Evolutionary conservation across 2,888 invertebrate genomes (phyloP).

Genomic region (Melieria crassipennis): DNA sequence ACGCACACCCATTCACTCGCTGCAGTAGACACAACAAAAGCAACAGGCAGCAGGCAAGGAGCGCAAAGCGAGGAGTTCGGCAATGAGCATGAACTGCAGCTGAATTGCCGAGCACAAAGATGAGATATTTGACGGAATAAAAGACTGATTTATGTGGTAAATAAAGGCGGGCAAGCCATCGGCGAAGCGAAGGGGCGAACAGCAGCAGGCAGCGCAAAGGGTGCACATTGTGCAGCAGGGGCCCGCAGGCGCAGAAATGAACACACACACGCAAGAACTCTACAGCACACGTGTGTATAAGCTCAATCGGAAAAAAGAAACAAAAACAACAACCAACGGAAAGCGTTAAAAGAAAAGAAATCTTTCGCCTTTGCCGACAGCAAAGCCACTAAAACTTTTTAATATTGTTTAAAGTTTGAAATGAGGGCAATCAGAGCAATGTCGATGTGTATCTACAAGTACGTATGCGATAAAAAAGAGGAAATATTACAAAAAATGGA

Average conservation of each 20-base stretch:
- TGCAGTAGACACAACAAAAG: slow-evolving; percentile 1
- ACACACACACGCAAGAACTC: background rate
- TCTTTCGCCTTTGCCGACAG: slow-evolving; percentile 12
- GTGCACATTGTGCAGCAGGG: too few relatives aligned
- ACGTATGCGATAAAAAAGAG: slow-evolving; percentile 1
- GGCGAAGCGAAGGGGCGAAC: background rate
- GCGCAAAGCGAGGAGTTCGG: background rate
- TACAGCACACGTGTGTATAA: too few relatives aligned
- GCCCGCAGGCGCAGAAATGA: background rate
- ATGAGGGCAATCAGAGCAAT: slow-evolving; percentile 61
- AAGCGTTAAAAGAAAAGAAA: background rate
- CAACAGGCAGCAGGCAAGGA: slow-evolving; percentile 5
- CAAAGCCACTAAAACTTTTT: slow-evolving; percentile 50
- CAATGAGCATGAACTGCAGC: slow-evolving; percentile 7
- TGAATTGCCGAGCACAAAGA: slow-evolving; percentile 15
- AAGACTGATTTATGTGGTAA: slow-evolving; percentile 56
- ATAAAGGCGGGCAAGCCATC: slow-evolving; percentile 47
- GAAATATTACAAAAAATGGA: too few relatives aligned
- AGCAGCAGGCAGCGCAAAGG: background rate
- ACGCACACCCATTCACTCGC: background rate
- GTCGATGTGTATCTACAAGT: slow-evolving; percentile 44
- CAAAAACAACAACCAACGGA: background rate
- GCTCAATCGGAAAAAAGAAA: too few relatives aligned
- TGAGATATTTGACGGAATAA: slow-evolving; percentile 38
- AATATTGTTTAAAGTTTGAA: slow-evolving; percentile 60